These are phyloP conservation scores for Leuciscus idus DNA, from an alignment of 2,113 vertebrate species.

Conservation along the genomic window DNA sequence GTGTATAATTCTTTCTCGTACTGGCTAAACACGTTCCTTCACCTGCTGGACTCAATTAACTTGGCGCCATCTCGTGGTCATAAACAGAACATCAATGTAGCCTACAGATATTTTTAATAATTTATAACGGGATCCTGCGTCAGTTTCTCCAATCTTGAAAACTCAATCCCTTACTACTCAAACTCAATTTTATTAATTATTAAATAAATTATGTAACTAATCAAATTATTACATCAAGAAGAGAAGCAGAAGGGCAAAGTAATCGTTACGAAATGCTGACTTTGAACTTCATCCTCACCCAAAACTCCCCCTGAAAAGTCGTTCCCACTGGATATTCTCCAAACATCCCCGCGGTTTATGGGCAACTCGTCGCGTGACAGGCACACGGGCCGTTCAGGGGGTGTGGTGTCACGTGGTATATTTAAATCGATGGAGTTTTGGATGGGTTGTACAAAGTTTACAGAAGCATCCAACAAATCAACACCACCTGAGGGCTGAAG, in stretches of 20 bases:
- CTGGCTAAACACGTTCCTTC: too few species aligned
- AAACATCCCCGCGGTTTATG: slow-evolving; percentile 38
- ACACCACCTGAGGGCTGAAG: slow-evolving; percentile 34
- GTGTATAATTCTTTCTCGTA: too few species aligned
- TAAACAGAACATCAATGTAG: not conserved
- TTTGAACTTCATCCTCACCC: slow-evolving; percentile 1
- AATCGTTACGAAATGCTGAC: slow-evolving; percentile 24
- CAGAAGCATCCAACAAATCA: not conserved
- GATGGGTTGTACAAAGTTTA: slow-evolving; percentile 34
- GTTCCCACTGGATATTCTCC: slow-evolving; percentile 46
- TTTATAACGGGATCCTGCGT: not conserved
- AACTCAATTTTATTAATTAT: not conserved
- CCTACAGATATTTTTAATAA: not conserved
- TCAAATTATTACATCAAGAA: not conserved
- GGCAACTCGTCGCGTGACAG: slow-evolving; percentile 62
- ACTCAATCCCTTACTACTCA: not conserved
- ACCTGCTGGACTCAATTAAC: too few species aligned
- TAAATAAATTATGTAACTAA: not conserved
- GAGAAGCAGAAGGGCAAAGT: not conserved
- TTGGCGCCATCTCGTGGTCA: slow-evolving; percentile 21
- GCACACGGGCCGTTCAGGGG: slow-evolving; percentile 45
- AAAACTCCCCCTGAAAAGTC: not conserved
- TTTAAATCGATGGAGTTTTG: slow-evolving; percentile 56
- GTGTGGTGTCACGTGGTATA: slow-evolving; percentile 70
- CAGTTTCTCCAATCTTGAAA: not conserved